These are phyloP conservation scores for Vicugna pacos DNA, from an alignment of 2,113 vertebrate genomes.

Conservation along the genomic window DNA sequence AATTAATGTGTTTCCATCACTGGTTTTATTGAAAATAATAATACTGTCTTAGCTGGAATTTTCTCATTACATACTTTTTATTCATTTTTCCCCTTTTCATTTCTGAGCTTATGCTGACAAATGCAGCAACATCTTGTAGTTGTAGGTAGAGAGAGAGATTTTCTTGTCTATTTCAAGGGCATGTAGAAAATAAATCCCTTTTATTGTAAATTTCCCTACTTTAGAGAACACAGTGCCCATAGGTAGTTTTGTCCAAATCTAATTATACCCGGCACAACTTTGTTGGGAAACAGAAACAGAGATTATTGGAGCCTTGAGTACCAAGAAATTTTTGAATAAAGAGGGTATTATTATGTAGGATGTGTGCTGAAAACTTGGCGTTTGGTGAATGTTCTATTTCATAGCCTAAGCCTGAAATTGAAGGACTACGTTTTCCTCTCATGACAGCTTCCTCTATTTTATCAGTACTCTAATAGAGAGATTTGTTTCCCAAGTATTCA, in stretches of 20 bases:
- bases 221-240: not conserved
- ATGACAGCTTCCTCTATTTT: constrained; percentile 82
- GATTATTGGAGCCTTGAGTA: constrained; percentile 69
- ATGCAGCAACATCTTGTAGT: constrained; percentile 28
- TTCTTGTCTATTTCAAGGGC: not conserved
- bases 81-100: constrained; percentile 55
- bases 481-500: constrained; percentile 77
- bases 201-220: constrained; percentile 55
- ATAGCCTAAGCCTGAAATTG: constrained; percentile 85
- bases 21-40: constrained; percentile 66
- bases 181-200: not conserved
- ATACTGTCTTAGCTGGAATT: constrained; percentile 59
- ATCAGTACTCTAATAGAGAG: constrained; percentile 79
- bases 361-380: constrained; percentile 80
- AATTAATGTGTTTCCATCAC: constrained; percentile 12
- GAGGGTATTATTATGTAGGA: constrained; percentile 79
- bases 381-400: constrained; percentile 85
- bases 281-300: constrained; percentile 60
- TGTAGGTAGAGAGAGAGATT: constrained; percentile 58
- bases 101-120: constrained; percentile 30
- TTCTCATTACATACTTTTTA: constrained; percentile 22
- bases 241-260: constrained; percentile 71
- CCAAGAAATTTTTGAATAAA: constrained; percentile 79
- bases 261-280: constrained; percentile 60
- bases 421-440: constrained; percentile 77